Percentiles rank a stretch among this genome's conserved stretches.
Evolutionary conservation across 2,888 invertebrate species (phyloP).

Genomic region (Panopea generosa): DNA sequence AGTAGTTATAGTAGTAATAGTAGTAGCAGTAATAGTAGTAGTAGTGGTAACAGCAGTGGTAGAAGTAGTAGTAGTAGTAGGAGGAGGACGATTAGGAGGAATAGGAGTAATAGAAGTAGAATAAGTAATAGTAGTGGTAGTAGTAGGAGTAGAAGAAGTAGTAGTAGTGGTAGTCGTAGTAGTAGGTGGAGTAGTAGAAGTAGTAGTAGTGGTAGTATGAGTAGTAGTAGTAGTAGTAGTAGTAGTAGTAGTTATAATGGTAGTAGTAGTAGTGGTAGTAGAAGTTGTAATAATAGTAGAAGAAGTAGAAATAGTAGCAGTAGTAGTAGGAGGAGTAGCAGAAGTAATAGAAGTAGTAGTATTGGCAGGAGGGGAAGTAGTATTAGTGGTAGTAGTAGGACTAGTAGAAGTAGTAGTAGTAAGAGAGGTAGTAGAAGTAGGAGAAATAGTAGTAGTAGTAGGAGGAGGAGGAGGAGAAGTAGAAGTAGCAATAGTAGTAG

Average conservation of each 20-base stretch:
- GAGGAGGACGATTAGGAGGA: constrained; percentile 19
- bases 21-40: constrained; percentile 30
- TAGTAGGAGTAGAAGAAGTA: too few relatives aligned
- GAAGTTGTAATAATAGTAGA: too few relatives aligned
- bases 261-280: too few relatives aligned
- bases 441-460: constrained; percentile 14
- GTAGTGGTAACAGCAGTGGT: constrained; percentile 18
- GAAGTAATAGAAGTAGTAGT: not conserved
- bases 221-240: too few relatives aligned
- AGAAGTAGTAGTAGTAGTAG: constrained; percentile 30
- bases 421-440: constrained; percentile 19
- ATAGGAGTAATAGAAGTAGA: constrained; percentile 5
- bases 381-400: constrained; percentile 15
- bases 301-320: not conserved
- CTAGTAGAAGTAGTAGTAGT: constrained; percentile 14
- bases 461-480: constrained; percentile 16
- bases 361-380: constrained; percentile 1
- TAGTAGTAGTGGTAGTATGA: too few relatives aligned
- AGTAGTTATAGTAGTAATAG: constrained; percentile 9
- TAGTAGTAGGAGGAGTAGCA: too few relatives aligned
- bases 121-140: too few relatives aligned
- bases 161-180: not conserved
- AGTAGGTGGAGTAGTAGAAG: too few relatives aligned
- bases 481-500: constrained; percentile 18
- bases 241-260: too few relatives aligned